Evolutionary conservation across 2,113 vertebrate genomes (phyloP), one percentile per base, ranked within the genome.

Genomic region (Callaeas wilsoni): DNA sequence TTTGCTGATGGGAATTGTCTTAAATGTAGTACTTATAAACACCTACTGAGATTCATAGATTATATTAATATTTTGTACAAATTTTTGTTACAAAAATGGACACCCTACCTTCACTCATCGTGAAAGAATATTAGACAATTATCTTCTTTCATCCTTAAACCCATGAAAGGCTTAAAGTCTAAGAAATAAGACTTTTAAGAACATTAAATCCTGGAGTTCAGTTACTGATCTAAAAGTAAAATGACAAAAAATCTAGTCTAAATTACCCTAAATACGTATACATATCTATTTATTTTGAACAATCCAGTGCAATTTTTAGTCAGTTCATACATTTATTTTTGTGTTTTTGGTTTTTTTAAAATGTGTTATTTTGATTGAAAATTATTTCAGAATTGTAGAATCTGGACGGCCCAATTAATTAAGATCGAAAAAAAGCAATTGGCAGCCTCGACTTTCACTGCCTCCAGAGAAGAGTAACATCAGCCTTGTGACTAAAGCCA

Each of bases 381-480:
- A 37, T 7, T 21, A 16, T 62, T 94, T 88, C 56, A 44, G 39
- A 53, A 55, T 37, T 16, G 0, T 44, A 74, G 46, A 47, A 65
- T 63, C 29, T 57, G 22, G 1, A 13, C 60, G 12, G n/a, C 26
- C 17, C 0, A 1, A 23, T 42, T 71, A 4, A 1, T 12, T 16
- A 86, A 8, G 59, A 69, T 41, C 11, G 52, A 49, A 15, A 44
- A 79, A 55, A 80, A 60, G 2, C 1, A 0, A 73, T 69, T 84
- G 21, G 65, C 10, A 39, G 1, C 14, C 30, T 20, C 4, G 25
- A 47, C 17, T 47, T 74, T 60, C 46, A 44, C 11, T 62, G 7
- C 50, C 62, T 87, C 46, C 16, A n/a, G 17, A 47, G 25, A 15
- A 68, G n/a, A 60, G 12, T 12, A 76, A n/a, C 29, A 65, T 44